phyloP scores from a whole-genome alignment of 2,113 vertebrate genomes.

The Tenebrosternarchus preto region DNA sequence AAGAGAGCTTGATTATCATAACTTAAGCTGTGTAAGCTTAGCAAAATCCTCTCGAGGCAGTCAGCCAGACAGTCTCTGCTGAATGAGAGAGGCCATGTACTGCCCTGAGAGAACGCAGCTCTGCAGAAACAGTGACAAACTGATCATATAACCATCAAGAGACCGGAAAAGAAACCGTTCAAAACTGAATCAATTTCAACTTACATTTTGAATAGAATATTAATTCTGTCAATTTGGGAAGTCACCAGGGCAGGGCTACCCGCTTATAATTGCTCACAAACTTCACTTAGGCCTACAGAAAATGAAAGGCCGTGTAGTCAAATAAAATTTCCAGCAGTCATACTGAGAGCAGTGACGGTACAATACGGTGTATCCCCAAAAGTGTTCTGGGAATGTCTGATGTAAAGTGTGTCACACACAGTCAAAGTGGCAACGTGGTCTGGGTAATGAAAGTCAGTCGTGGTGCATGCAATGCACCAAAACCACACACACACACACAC shows the following conservation, averaged over 20 bases:
- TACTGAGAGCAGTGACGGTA: slow-evolving; percentile 15
- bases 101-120: slow-evolving; percentile 46
- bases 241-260: not conserved
- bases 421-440: slow-evolving; percentile 27
- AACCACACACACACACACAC: slow-evolving; percentile 18
- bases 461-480: not conserved
- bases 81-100: slow-evolving; percentile 60
- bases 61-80: slow-evolving; percentile 56
- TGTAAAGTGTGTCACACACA: slow-evolving; percentile 18
- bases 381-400: slow-evolving; percentile 30
- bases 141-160: not conserved
- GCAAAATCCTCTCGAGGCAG: slow-evolving; percentile 57
- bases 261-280: not conserved
- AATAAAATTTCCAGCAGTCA: slow-evolving; percentile 29
- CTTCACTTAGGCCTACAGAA: not conserved
- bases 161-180: not conserved
- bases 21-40: slow-evolving; percentile 66
- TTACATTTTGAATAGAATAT: not conserved
- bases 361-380: slow-evolving; percentile 35
- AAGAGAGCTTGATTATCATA: slow-evolving; percentile 63
- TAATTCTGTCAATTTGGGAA: not conserved
- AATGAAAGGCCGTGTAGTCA: not conserved
- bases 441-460: slow-evolving; percentile 32
- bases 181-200: not conserved
- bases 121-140: slow-evolving; percentile 34